Percentiles rank a stretch among this genome's conserved stretches.
Conservation (phyloP, 2,113 vertebrate species). For the Recurvirostra avosetta region DNA sequence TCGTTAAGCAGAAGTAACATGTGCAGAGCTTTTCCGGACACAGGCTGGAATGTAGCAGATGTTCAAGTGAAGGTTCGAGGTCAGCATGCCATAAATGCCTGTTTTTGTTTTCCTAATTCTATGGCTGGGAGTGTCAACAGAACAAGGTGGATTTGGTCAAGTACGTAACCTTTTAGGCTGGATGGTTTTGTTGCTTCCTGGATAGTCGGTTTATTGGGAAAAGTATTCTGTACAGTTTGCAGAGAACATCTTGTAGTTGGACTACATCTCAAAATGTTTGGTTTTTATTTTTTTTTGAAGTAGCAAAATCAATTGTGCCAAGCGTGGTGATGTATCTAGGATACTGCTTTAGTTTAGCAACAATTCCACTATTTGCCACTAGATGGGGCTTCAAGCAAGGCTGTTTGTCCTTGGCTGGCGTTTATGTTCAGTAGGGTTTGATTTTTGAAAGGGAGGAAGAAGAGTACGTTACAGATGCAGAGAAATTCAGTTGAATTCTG, state of each 20-base stretch:
- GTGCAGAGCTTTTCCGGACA: background rate
- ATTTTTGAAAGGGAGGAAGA: background rate
- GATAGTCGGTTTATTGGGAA: background rate
- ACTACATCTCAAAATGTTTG: background rate
- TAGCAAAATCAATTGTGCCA: background rate
- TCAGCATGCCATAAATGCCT: background rate
- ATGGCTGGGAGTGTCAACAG: accelerated
- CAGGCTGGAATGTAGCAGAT: background rate
- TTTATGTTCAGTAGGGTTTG: background rate
- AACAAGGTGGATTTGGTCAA: background rate
- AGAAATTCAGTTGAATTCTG: background rate
- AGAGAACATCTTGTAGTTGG: background rate
- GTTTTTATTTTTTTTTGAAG: background rate
- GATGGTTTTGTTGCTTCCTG: background rate
- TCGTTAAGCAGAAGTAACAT: background rate
- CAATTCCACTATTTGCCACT: background rate
- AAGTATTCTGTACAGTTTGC: background rate
- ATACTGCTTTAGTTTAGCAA: background rate
- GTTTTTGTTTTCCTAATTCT: background rate
- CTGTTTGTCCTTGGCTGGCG: background rate
- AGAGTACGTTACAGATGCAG: background rate
- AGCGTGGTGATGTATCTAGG: accelerated
- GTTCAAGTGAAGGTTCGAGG: background rate
- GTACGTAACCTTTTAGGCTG: background rate
- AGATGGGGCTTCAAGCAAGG: conserved; percentile 36